Conservation (phyloP, 2,113 vertebrate species). For the Ondatra zibethicus region DNA sequence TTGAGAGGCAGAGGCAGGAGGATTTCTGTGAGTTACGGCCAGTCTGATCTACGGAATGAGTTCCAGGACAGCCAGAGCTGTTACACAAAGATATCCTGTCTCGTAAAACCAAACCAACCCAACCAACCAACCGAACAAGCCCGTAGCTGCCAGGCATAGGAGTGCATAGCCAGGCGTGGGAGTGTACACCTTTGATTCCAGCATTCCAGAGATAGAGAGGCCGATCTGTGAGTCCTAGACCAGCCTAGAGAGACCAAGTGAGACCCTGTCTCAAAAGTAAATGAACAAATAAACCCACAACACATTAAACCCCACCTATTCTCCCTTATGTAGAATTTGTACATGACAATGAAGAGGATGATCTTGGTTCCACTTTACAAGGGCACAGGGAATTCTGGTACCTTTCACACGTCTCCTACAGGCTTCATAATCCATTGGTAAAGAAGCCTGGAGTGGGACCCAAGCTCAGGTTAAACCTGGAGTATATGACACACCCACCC, state of each 20-base stretch:
- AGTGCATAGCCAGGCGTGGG: neutral
- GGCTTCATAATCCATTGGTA: neutral
- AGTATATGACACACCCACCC: no score
- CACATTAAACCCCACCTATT: neutral
- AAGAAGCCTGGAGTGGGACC: neutral
- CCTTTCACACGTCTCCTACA: neutral
- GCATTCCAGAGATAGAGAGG: neutral
- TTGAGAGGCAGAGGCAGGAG: neutral
- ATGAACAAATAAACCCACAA: neutral
- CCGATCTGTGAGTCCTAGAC: neutral
- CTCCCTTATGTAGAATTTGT: neutral
- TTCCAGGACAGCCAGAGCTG: neutral
- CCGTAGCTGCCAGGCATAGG: neutral
- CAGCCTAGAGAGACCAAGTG: neutral
- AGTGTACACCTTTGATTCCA: neutral
- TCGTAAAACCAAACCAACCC: neutral
- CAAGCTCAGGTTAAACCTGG: neutral
- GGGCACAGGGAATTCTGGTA: neutral
- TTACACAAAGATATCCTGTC: no score
- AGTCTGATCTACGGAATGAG: neutral
- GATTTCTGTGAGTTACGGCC: neutral
- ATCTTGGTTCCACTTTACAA: neutral
- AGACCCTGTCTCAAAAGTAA: neutral
- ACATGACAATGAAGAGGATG: neutral
- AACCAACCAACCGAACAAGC: neutral